A percentile compares a stretch with the other conserved stretches of the same genome.
Conservation (phyloP, 1,140 invertebrate genomes). For the Neodiprion pinetum region DNA sequence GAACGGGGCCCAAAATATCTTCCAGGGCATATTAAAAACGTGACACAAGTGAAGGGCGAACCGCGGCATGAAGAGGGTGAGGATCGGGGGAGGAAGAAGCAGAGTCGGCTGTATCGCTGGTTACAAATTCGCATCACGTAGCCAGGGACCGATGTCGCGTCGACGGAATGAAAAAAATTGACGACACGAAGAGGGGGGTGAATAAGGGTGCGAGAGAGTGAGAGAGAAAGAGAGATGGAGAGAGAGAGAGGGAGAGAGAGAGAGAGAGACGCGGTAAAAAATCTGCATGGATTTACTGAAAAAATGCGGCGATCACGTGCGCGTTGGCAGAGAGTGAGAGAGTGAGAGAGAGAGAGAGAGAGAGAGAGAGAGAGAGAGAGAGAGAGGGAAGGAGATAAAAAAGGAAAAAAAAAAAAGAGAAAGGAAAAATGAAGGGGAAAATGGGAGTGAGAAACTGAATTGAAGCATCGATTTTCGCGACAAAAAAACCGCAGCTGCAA, state of each 20-base stretch:
- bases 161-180: slow-evolving; percentile 50
- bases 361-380: not conserved
- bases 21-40: not conserved
- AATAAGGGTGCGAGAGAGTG: slow-evolving; percentile 7
- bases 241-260: slow-evolving; percentile 14
- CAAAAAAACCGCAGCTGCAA: not conserved
- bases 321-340: slow-evolving; percentile 28
- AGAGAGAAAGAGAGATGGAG: not conserved
- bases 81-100: slow-evolving; percentile 1
- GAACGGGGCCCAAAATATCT: not conserved
- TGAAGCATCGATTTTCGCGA: not conserved
- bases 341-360: not conserved
- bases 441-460: not conserved
- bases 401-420: too few relatives aligned
- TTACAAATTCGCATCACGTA: slow-evolving; percentile 58
- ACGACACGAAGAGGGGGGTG: not conserved
- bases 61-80: not conserved
- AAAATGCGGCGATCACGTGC: slow-evolving; percentile 44
- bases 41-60: not conserved
- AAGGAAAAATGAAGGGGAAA: not conserved
- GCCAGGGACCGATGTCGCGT: slow-evolving; percentile 38
- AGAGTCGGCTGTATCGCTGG: slow-evolving; percentile 34
- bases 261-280: slow-evolving; percentile 40
- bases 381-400: too few relatives aligned
- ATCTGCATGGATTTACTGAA: slow-evolving; percentile 47